Evolutionary conservation across 2,797 vertebrate genomes (phyloP), one percentile per base, ranked within the genome.

Genomic region (Microcaecilia unicolor): DNA sequence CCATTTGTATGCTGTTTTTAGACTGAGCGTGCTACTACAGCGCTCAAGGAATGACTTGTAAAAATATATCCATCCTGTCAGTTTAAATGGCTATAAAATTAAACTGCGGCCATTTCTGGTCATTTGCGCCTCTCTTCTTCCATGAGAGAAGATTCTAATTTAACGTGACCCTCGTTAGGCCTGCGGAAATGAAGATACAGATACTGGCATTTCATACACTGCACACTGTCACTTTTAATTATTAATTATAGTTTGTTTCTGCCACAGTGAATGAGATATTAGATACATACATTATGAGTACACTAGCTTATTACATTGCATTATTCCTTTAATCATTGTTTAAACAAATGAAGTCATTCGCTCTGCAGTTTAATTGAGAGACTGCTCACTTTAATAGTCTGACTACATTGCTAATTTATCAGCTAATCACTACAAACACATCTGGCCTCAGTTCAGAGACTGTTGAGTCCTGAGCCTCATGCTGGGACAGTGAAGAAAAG

Each of bases 341-440:
- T n/a, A 54, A 67, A 54, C 20, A 51, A 51, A 49, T 45, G 0
- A 44, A 50, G 60, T 55, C 16, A 40, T 51, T 58, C 51, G 17
- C 36, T 58, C 27, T 47, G 23, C 38, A 48, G 53, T 58, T 62
- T 54, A n/a, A n/a, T 48, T 48, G 27, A 44, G 25, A 41, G 15
- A 28, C 12, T 22, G 25, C 18, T 48, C 23, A 25, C 43, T 67
- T 57, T 47, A 67, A 51, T 31, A 59, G 41, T 23, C 23, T 49
- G 33, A 54, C 34, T 47, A 39, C 48, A 57, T 54, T 46, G 34
- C 40, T 58, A 48, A 65, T 67, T 52, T 65, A 41, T 63, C 41
- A 50, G 29, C 28, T 55, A 60, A 61, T 55, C 31, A 40, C 49
- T 41, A 50, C 50, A 46, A 67, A 46, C 34, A 37, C 24, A 32